Evolutionary conservation across 1,140 invertebrate genomes (phyloP).

Genomic region (Aphelenchoides avenae): DNA sequence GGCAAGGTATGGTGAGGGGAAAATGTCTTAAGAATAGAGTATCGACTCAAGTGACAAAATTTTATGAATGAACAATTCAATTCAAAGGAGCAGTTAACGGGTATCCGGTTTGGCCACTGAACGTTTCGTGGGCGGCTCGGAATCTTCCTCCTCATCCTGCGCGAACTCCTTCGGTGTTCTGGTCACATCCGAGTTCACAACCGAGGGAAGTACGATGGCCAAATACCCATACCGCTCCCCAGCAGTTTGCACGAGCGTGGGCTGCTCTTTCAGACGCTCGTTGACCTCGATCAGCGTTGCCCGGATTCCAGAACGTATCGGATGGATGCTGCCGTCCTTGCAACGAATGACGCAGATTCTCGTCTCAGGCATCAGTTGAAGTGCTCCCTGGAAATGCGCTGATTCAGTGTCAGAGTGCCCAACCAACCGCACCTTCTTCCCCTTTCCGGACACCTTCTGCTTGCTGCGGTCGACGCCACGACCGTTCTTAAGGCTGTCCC

Average conservation of each 20-base stretch:
- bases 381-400: constrained; percentile 15
- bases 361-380: constrained; percentile 12
- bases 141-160: too few relatives aligned
- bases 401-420: neutral
- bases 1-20: too few relatives aligned
- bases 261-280: constrained; percentile 1
- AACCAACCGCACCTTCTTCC: constrained; percentile 19
- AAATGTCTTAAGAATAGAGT: too few relatives aligned
- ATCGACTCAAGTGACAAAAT: too few relatives aligned
- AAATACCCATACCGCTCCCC: constrained; percentile 15
- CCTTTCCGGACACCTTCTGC: too few relatives aligned
- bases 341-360: constrained; percentile 16
- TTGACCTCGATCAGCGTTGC: constrained; percentile 23
- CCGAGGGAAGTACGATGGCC: constrained; percentile 17
- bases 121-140: too few relatives aligned
- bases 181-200: too few relatives aligned
- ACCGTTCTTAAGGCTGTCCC: too few relatives aligned
- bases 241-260: constrained; percentile 11
- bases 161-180: too few relatives aligned
- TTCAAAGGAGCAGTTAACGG: too few relatives aligned
- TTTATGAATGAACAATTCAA: too few relatives aligned
- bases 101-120: too few relatives aligned
- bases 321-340: constrained; percentile 12
- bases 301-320: constrained; percentile 18
- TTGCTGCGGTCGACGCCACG: constrained; percentile 5